phyloP scores from a whole-genome alignment of 2,797 vertebrate genomes.

The Calcarius lapponicus region DNA sequence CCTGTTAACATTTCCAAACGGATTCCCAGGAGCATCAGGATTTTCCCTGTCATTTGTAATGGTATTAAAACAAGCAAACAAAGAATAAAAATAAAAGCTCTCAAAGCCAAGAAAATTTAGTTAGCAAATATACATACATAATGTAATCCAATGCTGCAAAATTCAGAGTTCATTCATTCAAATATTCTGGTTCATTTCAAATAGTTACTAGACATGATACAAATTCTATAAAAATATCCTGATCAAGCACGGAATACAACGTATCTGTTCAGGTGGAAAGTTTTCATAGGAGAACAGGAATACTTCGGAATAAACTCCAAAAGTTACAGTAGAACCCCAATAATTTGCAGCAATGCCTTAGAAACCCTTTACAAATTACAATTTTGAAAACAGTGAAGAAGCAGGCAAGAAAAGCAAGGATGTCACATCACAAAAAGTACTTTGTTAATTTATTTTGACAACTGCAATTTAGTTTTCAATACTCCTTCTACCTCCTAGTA shows the following conservation, averaged over 20 bases:
- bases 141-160: conserved; percentile 63
- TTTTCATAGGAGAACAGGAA: conserved; percentile 50
- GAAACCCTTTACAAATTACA: conserved; percentile 53
- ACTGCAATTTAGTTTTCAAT: conserved; percentile 49
- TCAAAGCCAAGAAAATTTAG: conserved; percentile 62
- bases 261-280: conserved; percentile 40
- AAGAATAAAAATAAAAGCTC: conserved; percentile 42
- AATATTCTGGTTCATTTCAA: conserved; percentile 59
- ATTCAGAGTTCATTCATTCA: conserved; percentile 55
- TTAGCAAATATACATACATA: conserved; percentile 54
- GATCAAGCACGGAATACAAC: conserved; percentile 37
- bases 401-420: conserved; percentile 67
- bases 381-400: conserved; percentile 51
- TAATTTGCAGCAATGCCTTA: conserved; percentile 57
- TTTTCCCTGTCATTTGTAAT: conserved; percentile 40
- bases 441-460: conserved; percentile 66
- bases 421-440: conserved; percentile 64
- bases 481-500: conserved; percentile 53
- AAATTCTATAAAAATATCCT: conserved; percentile 62
- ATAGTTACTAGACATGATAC: conserved; percentile 41
- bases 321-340: conserved; percentile 60
- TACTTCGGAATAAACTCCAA: conserved; percentile 44
- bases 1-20: conserved; percentile 16
- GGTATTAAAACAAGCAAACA: conserved; percentile 21
- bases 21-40: conserved; percentile 27